Evolutionary conservation across 2,888 invertebrate species (phyloP).

Genomic region (Caenorhabditis macrosperma): DNA sequence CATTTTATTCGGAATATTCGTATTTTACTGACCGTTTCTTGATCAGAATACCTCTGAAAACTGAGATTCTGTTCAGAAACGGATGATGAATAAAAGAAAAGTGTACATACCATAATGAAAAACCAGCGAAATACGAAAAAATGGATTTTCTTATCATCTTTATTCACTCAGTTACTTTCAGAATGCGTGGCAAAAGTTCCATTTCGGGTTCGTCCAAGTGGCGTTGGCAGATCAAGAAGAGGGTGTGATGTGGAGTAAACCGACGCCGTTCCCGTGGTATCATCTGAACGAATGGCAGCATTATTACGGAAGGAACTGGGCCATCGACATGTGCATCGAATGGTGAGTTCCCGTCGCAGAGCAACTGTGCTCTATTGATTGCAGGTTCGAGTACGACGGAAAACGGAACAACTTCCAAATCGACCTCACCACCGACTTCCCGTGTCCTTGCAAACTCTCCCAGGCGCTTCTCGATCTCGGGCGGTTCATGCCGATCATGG

Average conservation of each 20-base stretch:
- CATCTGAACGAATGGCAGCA: conserved; percentile 88
- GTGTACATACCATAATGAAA: no score
- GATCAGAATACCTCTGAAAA: no score
- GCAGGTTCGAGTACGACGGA: conserved; percentile 82
- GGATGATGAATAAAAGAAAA: no score
- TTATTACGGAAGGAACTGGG: conserved; percentile 88
- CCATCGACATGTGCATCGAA: conserved; percentile 88
- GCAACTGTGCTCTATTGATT: background rate
- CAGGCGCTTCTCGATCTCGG: conserved; percentile 92
- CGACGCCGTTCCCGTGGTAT: conserved; percentile 92
- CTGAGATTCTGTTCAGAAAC: no score
- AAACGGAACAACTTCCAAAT: conserved; percentile 75
- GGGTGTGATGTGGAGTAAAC: conserved; percentile 90
- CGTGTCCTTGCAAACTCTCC: conserved; percentile 92
- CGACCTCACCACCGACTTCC: conserved; percentile 73
- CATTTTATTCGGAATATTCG: no score
- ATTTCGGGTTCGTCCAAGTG: conserved; percentile 75
- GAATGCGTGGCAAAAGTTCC: conserved; percentile 73
- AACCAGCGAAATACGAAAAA: background rate
- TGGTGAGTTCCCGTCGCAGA: conserved; percentile 83
- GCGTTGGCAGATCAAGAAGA: conserved; percentile 67
- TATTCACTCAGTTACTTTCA: no score
- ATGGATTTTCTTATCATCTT: background rate
- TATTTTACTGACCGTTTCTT: no score
- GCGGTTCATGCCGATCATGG: conserved; percentile 91